Evolutionary conservation across 1,140 invertebrate species (phyloP).

Genomic region (Papilio polytes): DNA sequence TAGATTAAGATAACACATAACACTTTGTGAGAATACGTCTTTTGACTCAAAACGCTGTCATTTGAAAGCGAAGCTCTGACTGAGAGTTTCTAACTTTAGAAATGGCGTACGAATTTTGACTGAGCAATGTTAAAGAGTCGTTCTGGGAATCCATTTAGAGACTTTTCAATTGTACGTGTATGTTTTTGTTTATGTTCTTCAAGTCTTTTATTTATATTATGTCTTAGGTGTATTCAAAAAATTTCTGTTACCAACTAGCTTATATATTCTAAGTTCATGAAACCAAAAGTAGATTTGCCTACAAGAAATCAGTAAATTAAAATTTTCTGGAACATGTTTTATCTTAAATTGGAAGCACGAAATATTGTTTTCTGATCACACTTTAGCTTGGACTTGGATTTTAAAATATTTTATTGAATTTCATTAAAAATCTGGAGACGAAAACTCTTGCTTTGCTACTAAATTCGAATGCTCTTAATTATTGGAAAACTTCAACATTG

Average conservation of each 20-base stretch:
- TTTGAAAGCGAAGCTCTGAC: conserved; percentile 43
- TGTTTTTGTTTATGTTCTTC: not conserved
- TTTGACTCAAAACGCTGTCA: conserved; percentile 43
- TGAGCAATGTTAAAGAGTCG: not conserved
- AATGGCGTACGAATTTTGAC: conserved; percentile 40
- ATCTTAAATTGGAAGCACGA: not conserved
- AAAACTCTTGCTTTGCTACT: conserved; percentile 40
- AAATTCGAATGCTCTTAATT: conserved; percentile 42
- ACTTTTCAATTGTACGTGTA: not conserved
- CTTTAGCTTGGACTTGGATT: not conserved
- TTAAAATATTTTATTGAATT: conserved; percentile 3
- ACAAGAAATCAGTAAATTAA: not conserved
- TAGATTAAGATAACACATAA: conserved; percentile 60
- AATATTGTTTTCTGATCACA: not conserved
- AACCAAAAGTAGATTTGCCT: no score
- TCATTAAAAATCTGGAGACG: conserved; percentile 11
- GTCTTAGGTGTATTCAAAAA: no score
- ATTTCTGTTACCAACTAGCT: not conserved
- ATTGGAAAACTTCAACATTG: conserved; percentile 40
- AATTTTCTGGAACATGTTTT: not conserved
- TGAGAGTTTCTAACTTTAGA: conserved; percentile 49
- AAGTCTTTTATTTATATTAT: not conserved
- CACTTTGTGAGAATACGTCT: conserved; percentile 46
- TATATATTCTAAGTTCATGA: not conserved
- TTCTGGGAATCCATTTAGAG: conserved; percentile 1